Conservation (phyloP, 1,140 invertebrate genomes). For the Cephus cinctus region DNA sequence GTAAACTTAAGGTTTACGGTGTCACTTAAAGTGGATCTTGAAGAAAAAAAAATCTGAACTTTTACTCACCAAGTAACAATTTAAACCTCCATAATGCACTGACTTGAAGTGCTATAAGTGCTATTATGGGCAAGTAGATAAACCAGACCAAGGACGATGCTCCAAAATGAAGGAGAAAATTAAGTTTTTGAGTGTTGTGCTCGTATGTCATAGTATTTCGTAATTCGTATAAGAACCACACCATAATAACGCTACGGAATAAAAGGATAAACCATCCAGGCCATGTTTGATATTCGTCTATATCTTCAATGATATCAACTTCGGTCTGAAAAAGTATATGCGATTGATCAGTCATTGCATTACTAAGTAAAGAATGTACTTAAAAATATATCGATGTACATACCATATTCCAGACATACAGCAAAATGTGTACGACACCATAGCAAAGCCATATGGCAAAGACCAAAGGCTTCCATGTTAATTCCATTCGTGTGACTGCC, state of each 20-base stretch:
- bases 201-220: constrained; percentile 89
- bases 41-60: constrained; percentile 16
- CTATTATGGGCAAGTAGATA: constrained; percentile 92
- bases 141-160: constrained; percentile 98
- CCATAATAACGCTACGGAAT: constrained; percentile 85
- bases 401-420: constrained; percentile 97
- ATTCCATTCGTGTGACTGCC: constrained; percentile 88
- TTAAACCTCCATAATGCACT: constrained; percentile 95
- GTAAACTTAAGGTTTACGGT: not conserved
- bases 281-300: constrained; percentile 96
- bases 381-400: constrained; percentile 36
- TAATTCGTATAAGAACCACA: constrained; percentile 94
- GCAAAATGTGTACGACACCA: constrained; percentile 83
- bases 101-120: constrained; percentile 89
- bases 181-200: constrained; percentile 85
- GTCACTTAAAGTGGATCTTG: constrained; percentile 2
- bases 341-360: not conserved
- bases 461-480: constrained; percentile 81
- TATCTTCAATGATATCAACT: constrained; percentile 93
- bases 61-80: constrained; percentile 79
- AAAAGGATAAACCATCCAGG: constrained; percentile 91
- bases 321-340: constrained; percentile 71
- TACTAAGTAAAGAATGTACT: constrained; percentile 8
- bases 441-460: constrained; percentile 92
- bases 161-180: constrained; percentile 94